Evolutionary conservation across 2,888 invertebrate genomes (phyloP).

Genomic region (Arrhopalites spinosus): DNA sequence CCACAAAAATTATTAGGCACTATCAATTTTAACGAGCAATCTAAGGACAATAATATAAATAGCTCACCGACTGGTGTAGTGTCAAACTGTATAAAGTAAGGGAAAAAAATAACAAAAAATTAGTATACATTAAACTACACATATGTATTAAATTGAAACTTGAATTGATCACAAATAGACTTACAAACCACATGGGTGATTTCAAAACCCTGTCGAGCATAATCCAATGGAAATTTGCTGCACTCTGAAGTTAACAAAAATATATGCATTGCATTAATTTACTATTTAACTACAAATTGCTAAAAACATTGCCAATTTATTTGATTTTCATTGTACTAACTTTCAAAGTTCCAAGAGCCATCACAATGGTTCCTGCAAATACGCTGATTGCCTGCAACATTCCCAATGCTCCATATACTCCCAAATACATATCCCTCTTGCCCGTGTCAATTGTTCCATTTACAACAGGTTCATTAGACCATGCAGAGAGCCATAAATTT

Average conservation of each 20-base stretch:
- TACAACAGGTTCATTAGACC: conserved; percentile 52
- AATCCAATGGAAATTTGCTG: conserved; percentile 62
- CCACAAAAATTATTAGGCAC: too few relatives aligned
- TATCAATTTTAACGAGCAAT: too few relatives aligned
- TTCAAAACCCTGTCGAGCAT: conserved; percentile 70
- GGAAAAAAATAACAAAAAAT: neutral
- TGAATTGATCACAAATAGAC: too few relatives aligned
- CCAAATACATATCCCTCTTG: conserved; percentile 77
- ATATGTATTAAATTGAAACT: too few relatives aligned
- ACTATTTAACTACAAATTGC: too few relatives aligned
- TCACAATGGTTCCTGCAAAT: conserved; percentile 58
- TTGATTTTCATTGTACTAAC: too few relatives aligned
- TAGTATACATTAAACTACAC: too few relatives aligned
- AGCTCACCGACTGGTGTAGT: conserved; percentile 80
- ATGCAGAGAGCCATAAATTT: conserved; percentile 57
- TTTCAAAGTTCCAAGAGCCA: conserved; percentile 64
- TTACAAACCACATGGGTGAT: conserved; percentile 69
- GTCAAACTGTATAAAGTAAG: conserved; percentile 64
- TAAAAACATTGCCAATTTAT: too few relatives aligned
- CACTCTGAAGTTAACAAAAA: too few relatives aligned
- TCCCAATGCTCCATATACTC: conserved; percentile 84
- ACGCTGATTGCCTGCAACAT: conserved; percentile 72
- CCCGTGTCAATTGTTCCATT: conserved; percentile 60
- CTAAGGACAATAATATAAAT: too few relatives aligned
- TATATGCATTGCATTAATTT: too few relatives aligned